These are phyloP conservation scores for Capromys pilorides DNA, from an alignment of 2,797 vertebrate genomes.

Conservation along the genomic window DNA sequence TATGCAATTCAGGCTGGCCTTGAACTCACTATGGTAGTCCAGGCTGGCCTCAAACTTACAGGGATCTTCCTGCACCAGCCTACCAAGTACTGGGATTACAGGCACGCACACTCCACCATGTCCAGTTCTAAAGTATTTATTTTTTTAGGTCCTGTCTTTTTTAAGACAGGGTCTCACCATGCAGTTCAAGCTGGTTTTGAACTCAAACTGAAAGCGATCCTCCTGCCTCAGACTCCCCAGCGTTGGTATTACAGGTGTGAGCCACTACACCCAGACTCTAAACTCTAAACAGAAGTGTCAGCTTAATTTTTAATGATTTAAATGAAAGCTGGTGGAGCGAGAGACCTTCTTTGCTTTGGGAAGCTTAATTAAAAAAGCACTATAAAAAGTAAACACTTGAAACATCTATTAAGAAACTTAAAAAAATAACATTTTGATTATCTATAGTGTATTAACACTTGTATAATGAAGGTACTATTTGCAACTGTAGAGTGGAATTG, in stretches of 20 bases:
- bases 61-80: not conserved
- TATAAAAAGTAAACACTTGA: constrained; percentile 29
- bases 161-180: not conserved
- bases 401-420: not conserved
- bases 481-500: not conserved
- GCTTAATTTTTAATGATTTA: constrained; percentile 21
- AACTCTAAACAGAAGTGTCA: not conserved
- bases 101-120: no score
- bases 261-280: not conserved
- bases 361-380: not conserved
- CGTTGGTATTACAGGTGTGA: not conserved
- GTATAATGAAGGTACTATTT: not conserved
- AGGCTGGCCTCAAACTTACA: not conserved
- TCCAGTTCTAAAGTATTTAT: no score
- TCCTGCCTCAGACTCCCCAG: not conserved
- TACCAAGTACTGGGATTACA: not conserved
- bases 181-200: not conserved
- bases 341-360: not conserved
- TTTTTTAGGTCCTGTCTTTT: not conserved
- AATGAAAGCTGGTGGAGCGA: not conserved
- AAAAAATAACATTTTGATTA: constrained; percentile 39
- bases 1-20: not conserved
- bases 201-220: not conserved
- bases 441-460: not conserved
- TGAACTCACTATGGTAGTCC: no score